Percentiles rank a stretch among this genome's conserved stretches.
These are phyloP conservation scores for Andrena dorsata DNA, from an alignment of 2,888 invertebrate species.

Conservation along the genomic window DNA sequence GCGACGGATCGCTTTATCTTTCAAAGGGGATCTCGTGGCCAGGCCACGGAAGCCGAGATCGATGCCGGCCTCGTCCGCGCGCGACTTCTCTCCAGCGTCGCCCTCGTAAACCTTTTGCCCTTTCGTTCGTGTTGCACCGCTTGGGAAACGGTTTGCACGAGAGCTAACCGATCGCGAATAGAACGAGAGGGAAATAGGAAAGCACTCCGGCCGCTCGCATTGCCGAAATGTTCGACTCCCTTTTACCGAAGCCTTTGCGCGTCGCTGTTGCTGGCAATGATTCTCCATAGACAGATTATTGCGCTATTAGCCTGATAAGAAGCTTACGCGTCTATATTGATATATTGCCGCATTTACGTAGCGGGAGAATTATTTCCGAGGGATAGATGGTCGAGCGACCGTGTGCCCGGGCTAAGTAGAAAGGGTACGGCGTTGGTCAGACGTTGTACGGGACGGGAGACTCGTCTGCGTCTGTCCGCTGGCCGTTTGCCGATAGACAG, in stretches of 20 bases:
- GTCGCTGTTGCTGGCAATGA: constrained; percentile 17
- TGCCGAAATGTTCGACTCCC: no score
- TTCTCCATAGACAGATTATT: constrained; percentile 47
- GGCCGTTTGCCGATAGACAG: background rate
- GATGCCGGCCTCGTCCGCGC: constrained; percentile 15
- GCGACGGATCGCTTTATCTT: constrained; percentile 11
- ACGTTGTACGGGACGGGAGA: background rate
- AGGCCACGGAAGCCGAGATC: constrained; percentile 14
- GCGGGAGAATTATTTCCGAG: constrained; percentile 46
- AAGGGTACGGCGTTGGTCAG: constrained; percentile 33
- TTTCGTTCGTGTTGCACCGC: background rate
- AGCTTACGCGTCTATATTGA: constrained; percentile 59
- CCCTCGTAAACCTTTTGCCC: background rate
- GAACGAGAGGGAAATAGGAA: no score
- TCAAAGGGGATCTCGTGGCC: constrained; percentile 4
- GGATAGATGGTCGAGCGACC: constrained; percentile 22
- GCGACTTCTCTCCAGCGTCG: background rate
- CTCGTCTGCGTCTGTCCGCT: background rate
- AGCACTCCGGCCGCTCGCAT: no score
- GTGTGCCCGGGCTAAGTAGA: constrained; percentile 14
- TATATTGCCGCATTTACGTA: constrained; percentile 39
- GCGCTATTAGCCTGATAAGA: constrained; percentile 44
- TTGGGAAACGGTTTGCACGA: background rate
- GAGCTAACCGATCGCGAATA: constrained; percentile 13
- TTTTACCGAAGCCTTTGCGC: no score